Evolutionary conservation across 2,888 invertebrate species (phyloP), one percentile per base, ranked within the genome.

Genomic region (Drosophila multiciliata): DNA sequence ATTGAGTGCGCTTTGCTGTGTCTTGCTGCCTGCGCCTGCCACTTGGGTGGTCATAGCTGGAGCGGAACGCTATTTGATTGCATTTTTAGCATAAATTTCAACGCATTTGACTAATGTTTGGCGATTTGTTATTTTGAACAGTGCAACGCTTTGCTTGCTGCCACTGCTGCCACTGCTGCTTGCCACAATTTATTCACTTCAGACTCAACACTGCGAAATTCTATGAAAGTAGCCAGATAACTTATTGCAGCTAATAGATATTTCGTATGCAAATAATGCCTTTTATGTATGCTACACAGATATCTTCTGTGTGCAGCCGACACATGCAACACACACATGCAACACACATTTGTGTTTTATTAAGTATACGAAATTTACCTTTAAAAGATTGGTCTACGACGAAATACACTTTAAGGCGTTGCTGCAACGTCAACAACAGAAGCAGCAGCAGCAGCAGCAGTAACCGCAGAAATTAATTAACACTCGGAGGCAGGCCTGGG

Each of bases 51-150:
- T 68, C 75, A 69, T 80, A 68, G 80, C 75, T 68, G 57, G 66
- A 87, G 83, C 83, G 81, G 73, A 89, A 87, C 89, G 83, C 81
- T 73, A 83, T 74, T 78, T 82, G 87, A 87, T 90, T 87, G 85
- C 83, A 88, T 89, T 88, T 83, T 80, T 83, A 85, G 85, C 89
- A 85, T 90, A 87, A 86, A 88, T 85, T 90, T 90, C 83, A 89
- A 84, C 87, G 87, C 87, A 89, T 83, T 87, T 86, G 86, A 86
- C 86, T 86, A 86, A 86, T 86, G 86, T 87, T 71, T 70, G 69
- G 66, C 80, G 74, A 86, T 86, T 89, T 86, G 87, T 89, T 79
- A 84, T 73, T 82, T 60, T 54, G 75, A 59, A 66, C 53, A 65
- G 61, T 57, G 68, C 60, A 67, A 53, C 55, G 67, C 74, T 65